Base-by-base conservation (phyloP, 2,888 invertebrate genomes). In the Hirtodrosophila confusa region DNA sequence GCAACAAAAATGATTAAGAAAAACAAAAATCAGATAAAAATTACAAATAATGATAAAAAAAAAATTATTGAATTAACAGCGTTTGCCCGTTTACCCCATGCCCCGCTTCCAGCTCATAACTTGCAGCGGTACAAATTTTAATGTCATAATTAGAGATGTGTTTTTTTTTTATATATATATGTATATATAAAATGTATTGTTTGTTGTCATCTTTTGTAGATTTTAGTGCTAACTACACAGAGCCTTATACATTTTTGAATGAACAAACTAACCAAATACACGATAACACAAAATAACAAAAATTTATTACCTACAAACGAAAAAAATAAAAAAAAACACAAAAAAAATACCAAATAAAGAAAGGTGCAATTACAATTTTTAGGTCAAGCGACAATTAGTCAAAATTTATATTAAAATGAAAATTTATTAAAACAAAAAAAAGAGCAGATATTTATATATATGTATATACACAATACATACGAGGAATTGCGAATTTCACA, bases 331-430 rank as follows among this genome's bases (percentile, higher is more conserved):
- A 37, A 35, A 37, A 8, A 24, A 3, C 40, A 12, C 11, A 41
- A 27, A 47, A 50, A 50, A n/a, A 56, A 53, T 55, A 45, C 50
- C 36, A 70, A 64, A 58, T 57, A 58, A 68, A 44, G 47, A 83
- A 76, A 69, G 83, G 86, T 82, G 82, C 82, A 82, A 82, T 82
- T 82, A 82, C 65, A 80, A 83, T 73, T 86, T 80, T 66, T 83
- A 85, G 73, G 61, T 74, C 54, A 67, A 58, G 56, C 76, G 64
- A 62, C 48, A 70, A 51, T 73, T 78, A 85, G 85, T 78, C 85
- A 64, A 84, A 84, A 84, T 79, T 82, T 86, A 76, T 76, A 82
- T 60, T 36, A 35, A 62, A 65, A 53, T 48, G 11, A 27, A 68
- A 47, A 48, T 47, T n/a, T 41, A 53, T 17, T 35, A 60, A 56